Base-by-base conservation (phyloP, 2,113 vertebrate genomes). In the Protomyctophum bolini region DNA sequence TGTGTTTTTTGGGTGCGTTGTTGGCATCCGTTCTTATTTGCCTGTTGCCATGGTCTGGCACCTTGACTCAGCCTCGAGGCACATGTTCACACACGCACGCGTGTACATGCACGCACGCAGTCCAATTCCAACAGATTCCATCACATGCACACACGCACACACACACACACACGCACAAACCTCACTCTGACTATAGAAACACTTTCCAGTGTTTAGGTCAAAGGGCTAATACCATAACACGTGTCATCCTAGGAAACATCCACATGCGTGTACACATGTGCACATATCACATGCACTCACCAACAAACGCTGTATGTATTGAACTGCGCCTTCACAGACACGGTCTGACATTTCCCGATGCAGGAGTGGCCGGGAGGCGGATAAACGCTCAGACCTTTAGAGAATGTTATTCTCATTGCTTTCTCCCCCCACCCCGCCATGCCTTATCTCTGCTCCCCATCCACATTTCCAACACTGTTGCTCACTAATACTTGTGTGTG, bases 371-470 rank as follows among this genome's bases (percentile, higher is more conserved):
- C 33, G 33, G 33, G 33, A 6, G 33, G 33, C 3, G 33, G 33
- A 77, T 88, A 86, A 92, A 83, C 79, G 52, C 71, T 84, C 73
- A 88, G 88, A 91, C 90, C 86, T 90, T 89, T 84, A 68, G 79
- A 83, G 82, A 84, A 80, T 84, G 79, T 79, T 84, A 61, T 67
- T 85, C 71, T 75, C 75, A 41, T 72, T 82, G 70, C 33, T 75
- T 72, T 77, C 71, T 86, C 80, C 59, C 83, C 73, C 76, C 68
- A 63, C 57, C 41, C 84, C 81, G 77, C 33, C 33, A 3, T 41
- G 3, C 33, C 33, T 41, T 41, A 41, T 41, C 33, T 41, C 33
- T 6, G 33, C 33, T 41, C 5, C 1, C 33, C 5, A 3, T 41
- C 5, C 33, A 41, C 33, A 41, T 41, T 41, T 41, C 33, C 33